Base-by-base conservation (phyloP, 1,140 invertebrate species). In the Calosoma granatense region DNA sequence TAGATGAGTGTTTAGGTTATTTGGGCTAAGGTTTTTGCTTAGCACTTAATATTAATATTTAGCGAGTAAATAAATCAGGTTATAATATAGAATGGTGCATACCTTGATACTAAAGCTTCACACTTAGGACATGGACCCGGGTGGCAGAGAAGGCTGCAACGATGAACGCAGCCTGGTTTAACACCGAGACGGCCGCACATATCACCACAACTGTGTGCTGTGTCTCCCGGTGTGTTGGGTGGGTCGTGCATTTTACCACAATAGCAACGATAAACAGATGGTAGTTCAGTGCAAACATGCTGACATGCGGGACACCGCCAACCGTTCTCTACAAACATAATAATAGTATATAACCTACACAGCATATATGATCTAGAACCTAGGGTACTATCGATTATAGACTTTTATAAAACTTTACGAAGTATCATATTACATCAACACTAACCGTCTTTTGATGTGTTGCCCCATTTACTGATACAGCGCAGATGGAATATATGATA, bases 291-390 rank as follows among this genome's bases (percentile, higher is more conserved):
- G 26, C 64, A 79, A 1, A 85, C 79, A 66, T 87, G 86, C 67
- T 94, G 90, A 69, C 92, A 95, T 0, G 89, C 90, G 14, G 94
- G 94, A 70, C 94, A 98, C 17, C 93, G 81, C 94, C 94, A 98
- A 63, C 85, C 84, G 20, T 78, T 79, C 51, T 89, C 85, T 80
- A 11, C 41, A 11, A 70, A 53, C 68, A 69, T 47, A n/a, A n/a
- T n/a, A n/a, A n/a, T n/a, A n/a, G n/a, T n/a, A n/a, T n/a, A n/a
- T n/a, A n/a, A n/a, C n/a, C n/a, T 30, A 63, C 63, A 58, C 61
- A 53, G 53, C 59, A 20, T 1, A 47, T 54, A 47, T 52, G 0
- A 36, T 9, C 30, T 56, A 22, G 56, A 43, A 22, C 17, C 51
- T 52, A 53, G 41, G 39, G 41, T n/a, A n/a, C n/a, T n/a, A n/a